Conservation (phyloP, 30 jellyfish, hydroid and myxozoan species). For the Rhopilema esculentum region DNA sequence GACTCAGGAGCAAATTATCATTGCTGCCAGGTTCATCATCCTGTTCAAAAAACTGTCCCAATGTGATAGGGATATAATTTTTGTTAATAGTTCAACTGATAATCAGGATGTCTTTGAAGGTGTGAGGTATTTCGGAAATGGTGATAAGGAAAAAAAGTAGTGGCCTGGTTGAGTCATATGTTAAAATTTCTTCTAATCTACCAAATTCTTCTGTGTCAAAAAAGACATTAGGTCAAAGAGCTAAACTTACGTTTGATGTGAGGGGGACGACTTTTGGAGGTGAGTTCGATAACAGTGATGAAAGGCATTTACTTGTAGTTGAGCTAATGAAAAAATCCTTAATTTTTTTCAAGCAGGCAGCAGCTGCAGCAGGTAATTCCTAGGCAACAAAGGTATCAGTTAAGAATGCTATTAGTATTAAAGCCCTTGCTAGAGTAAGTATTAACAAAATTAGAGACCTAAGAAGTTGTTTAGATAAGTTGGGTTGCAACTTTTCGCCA, state of each 20-base stretch:
- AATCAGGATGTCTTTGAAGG: background rate
- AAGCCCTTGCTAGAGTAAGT: background rate
- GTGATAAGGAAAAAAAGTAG: conserved; percentile 1
- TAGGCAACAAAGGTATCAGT: background rate
- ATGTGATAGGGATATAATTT: background rate
- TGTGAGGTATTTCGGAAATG: background rate
- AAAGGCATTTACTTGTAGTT: background rate
- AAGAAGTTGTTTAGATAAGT: background rate
- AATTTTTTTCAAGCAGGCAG: background rate
- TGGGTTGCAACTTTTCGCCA: conserved; percentile 5
- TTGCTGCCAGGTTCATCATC: background rate
- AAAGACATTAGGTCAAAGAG: background rate
- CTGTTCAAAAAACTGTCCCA: background rate
- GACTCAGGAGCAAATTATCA: conserved; percentile 1
- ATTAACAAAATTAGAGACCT: background rate
- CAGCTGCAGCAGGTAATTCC: background rate
- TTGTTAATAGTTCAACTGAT: background rate
- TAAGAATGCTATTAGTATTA: background rate
- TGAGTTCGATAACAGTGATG: background rate
- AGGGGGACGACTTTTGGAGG: background rate
- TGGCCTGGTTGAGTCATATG: background rate
- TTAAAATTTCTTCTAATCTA: background rate
- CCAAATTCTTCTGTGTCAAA: background rate
- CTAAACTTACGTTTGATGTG: background rate
- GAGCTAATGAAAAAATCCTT: background rate